phyloP scores from a whole-genome alignment of 2,888 invertebrate genomes.

The Tubulanus polymorphus region DNA sequence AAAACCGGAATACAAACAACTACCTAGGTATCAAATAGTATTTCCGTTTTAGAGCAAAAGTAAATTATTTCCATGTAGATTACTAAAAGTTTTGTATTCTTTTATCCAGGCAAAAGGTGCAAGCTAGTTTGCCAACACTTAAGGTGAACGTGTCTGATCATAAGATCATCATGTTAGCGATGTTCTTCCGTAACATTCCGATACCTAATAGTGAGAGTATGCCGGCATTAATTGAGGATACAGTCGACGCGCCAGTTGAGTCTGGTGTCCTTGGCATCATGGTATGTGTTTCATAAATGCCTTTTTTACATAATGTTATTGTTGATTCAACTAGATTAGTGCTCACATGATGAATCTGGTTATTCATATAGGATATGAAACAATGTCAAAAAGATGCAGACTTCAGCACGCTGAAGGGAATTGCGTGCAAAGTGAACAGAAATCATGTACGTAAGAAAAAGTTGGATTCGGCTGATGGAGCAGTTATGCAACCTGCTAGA shows the following conservation, averaged over 20 bases:
- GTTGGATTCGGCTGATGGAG: no score
- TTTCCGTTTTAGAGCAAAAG: no score
- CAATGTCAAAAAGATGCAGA: no score
- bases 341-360: no score
- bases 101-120: slow-evolving; percentile 68
- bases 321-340: no score
- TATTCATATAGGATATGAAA: no score
- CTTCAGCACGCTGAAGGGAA: no score
- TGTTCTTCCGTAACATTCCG: slow-evolving; percentile 61
- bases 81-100: slow-evolving; percentile 10
- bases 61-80: no score
- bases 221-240: slow-evolving; percentile 35
- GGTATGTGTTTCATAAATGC: slow-evolving; percentile 6
- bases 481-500: no score
- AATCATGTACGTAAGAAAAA: no score
- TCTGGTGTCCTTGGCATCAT: slow-evolving; percentile 3
- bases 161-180: slow-evolving; percentile 64
- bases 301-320: no score
- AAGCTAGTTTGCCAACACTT: slow-evolving; percentile 67
- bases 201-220: slow-evolving; percentile 50
- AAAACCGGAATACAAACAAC: slow-evolving; percentile 66
- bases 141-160: slow-evolving; percentile 74
- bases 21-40: slow-evolving; percentile 62
- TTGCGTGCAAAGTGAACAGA: no score
- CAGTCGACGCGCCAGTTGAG: slow-evolving; percentile 27